A percentile compares a stretch with the other conserved stretches of the same genome.
Evolutionary conservation across 2,888 invertebrate genomes (phyloP).

Genomic region (Ditula angustiorana): DNA sequence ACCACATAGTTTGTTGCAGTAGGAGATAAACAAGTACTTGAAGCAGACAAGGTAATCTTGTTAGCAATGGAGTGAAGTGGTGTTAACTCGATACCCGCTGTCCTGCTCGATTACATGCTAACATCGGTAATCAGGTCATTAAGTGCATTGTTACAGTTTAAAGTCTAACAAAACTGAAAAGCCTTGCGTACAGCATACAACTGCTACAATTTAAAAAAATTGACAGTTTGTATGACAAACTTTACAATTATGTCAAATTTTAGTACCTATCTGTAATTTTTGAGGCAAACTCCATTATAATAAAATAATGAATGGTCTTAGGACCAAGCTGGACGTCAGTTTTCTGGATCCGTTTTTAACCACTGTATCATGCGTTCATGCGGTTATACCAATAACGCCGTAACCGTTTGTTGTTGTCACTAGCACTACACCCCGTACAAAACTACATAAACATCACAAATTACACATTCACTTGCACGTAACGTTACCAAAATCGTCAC

Average conservation of each 20-base stretch:
- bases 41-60: background rate
- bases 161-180: no score
- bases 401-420: background rate
- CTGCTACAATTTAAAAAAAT: no score
- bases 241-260: no score
- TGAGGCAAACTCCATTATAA: no score
- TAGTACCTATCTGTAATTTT: no score
- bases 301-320: no score
- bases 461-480: conserved; percentile 9
- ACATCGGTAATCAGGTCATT: background rate
- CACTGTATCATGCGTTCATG: background rate
- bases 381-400: background rate
- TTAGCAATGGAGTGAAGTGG: background rate
- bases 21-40: background rate
- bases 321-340: no score
- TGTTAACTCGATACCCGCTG: background rate
- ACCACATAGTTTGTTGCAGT: background rate
- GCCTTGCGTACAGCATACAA: no score
- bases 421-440: background rate
- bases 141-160: background rate
- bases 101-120: background rate
- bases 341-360: no score
- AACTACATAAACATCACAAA: conserved; percentile 11
- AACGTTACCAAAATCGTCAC: conserved; percentile 3
- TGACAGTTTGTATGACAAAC: no score